These are phyloP conservation scores for Caiman crocodilus DNA, from an alignment of 2,797 vertebrate genomes.

Conservation along the genomic window DNA sequence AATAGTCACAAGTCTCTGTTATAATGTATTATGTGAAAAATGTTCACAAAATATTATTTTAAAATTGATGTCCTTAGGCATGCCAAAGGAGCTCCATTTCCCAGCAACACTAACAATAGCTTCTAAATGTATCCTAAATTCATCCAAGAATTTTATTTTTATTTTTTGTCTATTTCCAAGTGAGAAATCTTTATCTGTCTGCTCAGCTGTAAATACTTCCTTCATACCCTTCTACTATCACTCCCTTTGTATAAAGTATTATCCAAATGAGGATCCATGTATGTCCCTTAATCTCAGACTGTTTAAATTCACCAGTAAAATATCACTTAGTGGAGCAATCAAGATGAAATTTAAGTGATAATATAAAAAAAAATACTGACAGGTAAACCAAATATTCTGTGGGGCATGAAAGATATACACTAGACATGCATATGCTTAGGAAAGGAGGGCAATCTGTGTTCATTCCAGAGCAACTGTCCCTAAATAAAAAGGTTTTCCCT, in stretches of 20 bases:
- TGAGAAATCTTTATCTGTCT: background rate
- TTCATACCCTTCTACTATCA: fast-evolving
- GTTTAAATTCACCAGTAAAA: background rate
- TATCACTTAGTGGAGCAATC: background rate
- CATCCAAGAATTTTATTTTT: background rate
- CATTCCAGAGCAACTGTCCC: no score
- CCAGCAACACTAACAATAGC: background rate
- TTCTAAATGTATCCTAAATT: background rate
- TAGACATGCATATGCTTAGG: no score
- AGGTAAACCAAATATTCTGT: no score
- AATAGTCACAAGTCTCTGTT: background rate
- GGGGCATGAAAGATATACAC: no score
- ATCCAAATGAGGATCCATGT: background rate
- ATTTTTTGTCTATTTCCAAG: background rate
- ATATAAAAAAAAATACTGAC: no score
- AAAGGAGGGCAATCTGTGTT: no score
- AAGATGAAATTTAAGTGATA: background rate
- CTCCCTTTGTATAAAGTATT: background rate
- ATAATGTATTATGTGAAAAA: background rate
- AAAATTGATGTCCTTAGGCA: background rate
- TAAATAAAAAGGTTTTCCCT: no score
- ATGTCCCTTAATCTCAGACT: background rate
- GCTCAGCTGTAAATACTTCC: background rate
- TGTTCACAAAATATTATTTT: background rate
- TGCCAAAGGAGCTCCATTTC: background rate